A percentile compares a stretch with the other conserved stretches of the same genome.
Evolutionary conservation across 2,113 vertebrate species (phyloP).

Genomic region (Coryphaenoides rupestris): DNA sequence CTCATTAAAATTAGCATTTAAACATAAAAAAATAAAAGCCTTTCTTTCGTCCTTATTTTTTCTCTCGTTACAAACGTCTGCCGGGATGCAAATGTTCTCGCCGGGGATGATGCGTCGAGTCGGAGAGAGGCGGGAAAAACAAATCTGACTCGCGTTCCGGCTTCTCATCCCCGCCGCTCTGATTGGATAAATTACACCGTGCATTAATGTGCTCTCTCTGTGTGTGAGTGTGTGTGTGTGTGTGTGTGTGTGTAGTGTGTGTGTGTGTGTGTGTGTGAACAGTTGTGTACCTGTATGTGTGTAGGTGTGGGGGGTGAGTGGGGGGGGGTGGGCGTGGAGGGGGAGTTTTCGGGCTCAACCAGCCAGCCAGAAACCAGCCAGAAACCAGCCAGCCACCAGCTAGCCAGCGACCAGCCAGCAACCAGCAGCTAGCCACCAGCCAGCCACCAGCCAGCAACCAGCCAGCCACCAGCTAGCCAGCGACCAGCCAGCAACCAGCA

Average conservation of each 20-base stretch:
- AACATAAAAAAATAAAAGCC: constrained; percentile 68
- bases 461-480: too few relatives aligned
- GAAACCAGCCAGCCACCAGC: too few relatives aligned
- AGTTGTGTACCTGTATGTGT: too few relatives aligned
- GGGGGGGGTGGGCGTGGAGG: too few relatives aligned
- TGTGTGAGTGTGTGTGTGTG: too few relatives aligned
- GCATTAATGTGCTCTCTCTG: background rate
- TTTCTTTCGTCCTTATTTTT: constrained; percentile 1
- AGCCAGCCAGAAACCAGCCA: too few relatives aligned
- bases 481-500: too few relatives aligned
- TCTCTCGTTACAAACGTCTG: constrained; percentile 63
- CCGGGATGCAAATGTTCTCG: constrained; percentile 39
- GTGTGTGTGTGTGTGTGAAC: constrained; percentile 18
- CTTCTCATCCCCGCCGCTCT: constrained; percentile 36
- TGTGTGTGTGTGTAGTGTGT: background rate
- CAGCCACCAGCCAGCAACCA: too few relatives aligned
- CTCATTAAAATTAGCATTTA: constrained; percentile 73
- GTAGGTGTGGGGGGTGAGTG: too few relatives aligned
- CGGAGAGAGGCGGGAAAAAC: constrained; percentile 46
- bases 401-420: too few relatives aligned
- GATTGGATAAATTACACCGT: constrained; percentile 53
- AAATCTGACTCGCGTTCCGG: constrained; percentile 49
- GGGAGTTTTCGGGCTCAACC: too few relatives aligned
- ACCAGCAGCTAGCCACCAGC: too few relatives aligned
- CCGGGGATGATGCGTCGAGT: constrained; percentile 45